Evolutionary conservation across 2,113 vertebrate genomes (phyloP).

Genomic region (Aegotheles bennettii): DNA sequence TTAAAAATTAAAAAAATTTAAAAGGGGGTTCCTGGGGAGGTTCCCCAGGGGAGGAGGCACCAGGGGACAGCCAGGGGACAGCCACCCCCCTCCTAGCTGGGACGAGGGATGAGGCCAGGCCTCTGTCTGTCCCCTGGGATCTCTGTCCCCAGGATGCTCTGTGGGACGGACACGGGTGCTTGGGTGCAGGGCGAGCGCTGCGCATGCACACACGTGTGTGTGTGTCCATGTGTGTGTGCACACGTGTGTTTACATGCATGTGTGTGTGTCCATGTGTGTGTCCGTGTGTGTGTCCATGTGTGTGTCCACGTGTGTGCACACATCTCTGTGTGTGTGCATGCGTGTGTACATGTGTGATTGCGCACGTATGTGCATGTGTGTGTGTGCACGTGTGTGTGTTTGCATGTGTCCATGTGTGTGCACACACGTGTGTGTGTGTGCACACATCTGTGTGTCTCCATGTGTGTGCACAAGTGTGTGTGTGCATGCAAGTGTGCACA

Average conservation of each 20-base stretch:
- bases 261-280: no score
- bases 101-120: rapidly evolving
- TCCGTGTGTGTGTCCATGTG: neutral
- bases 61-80: rapidly evolving
- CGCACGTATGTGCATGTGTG: rapidly evolving
- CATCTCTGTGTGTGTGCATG: no score
- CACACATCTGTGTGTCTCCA: no score
- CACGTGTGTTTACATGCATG: no score
- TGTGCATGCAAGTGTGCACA: rapidly evolving
- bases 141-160: rapidly evolving
- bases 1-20: no score
- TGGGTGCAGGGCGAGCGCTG: rapidly evolving
- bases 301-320: rapidly evolving
- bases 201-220: neutral
- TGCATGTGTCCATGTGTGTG: no score
- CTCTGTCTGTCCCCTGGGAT: rapidly evolving
- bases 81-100: no score
- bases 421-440: rapidly evolving
- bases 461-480: neutral
- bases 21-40: neutral
- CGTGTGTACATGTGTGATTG: no score
- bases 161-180: neutral
- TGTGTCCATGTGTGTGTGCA: rapidly evolving
- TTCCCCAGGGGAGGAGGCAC: rapidly evolving
- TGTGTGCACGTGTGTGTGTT: no score